Conservation (phyloP, 2,113 vertebrate genomes). For the Tapirus terrestris region DNA sequence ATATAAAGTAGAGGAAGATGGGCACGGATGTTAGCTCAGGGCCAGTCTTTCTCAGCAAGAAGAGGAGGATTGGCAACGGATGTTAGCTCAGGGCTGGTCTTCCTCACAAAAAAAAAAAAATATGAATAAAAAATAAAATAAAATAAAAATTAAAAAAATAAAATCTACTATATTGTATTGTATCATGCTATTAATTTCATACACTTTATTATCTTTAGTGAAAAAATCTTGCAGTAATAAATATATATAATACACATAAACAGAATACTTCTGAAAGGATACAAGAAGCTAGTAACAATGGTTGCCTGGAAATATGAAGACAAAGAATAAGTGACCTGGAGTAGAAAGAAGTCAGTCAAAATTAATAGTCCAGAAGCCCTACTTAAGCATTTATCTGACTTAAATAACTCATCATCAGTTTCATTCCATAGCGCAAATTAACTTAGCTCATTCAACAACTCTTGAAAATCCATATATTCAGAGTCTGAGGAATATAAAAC, state of each 20-base stretch:
- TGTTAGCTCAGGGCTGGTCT: too few relatives aligned
- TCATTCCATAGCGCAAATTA: background rate
- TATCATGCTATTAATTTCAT: background rate
- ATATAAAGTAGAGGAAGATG: too few relatives aligned
- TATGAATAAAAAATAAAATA: too few relatives aligned
- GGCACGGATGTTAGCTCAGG: too few relatives aligned
- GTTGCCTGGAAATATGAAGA: background rate
- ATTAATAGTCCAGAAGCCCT: background rate
- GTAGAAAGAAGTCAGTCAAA: background rate
- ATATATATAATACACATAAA: background rate
- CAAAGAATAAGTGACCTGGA: background rate
- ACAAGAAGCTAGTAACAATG: slow-evolving; percentile 22
- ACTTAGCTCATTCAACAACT: background rate
- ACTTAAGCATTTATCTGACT: background rate
- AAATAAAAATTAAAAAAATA: too few relatives aligned
- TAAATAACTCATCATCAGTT: slow-evolving; percentile 11
- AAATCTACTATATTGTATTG: background rate
- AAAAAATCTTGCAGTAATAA: background rate
- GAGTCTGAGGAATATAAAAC: slow-evolving; percentile 23
- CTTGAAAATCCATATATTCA: slow-evolving; percentile 24
- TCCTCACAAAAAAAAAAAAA: too few relatives aligned
- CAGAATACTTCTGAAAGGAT: background rate
- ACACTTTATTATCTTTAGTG: slow-evolving; percentile 20
- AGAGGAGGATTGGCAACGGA: too few relatives aligned
- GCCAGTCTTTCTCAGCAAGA: too few relatives aligned